These are phyloP conservation scores for Elysia crispata DNA, from an alignment of 2,888 invertebrate species.

Conservation along the genomic window DNA sequence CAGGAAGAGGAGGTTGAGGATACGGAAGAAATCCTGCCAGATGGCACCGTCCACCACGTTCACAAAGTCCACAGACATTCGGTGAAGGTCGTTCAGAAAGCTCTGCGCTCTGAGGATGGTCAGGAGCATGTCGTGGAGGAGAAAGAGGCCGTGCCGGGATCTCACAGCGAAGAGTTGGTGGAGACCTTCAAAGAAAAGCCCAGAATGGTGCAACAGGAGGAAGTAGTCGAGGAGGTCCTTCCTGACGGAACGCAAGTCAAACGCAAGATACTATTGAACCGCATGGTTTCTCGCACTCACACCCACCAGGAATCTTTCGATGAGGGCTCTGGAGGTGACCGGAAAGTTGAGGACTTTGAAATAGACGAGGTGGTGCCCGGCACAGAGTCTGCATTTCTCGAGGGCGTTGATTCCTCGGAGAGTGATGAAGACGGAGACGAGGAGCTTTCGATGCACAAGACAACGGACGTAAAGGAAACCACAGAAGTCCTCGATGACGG, in stretches of 20 bases:
- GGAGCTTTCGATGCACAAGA: conserved; percentile 57
- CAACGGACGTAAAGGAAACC: conserved; percentile 55
- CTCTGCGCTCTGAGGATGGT: conserved; percentile 58
- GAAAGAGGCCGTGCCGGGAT: conserved; percentile 59
- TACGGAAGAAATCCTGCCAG: conserved; percentile 66
- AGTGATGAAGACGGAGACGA: conserved; percentile 55
- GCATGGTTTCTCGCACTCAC: conserved; percentile 69
- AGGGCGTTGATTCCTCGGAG: conserved; percentile 34
- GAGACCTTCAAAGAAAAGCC: conserved; percentile 65
- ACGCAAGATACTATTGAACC: conserved; percentile 66
- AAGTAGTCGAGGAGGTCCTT: conserved; percentile 65
- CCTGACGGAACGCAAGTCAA: conserved; percentile 70
- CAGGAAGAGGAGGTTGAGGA: conserved; percentile 63
- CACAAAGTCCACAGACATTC: conserved; percentile 62
- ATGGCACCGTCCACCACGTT: conserved; percentile 68
- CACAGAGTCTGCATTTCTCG: conserved; percentile 67
- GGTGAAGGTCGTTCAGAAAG: conserved; percentile 59
- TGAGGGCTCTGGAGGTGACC: conserved; percentile 50
- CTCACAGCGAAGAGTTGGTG: conserved; percentile 51
- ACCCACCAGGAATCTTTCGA: conserved; percentile 66
- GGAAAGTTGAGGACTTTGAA: conserved; percentile 62
- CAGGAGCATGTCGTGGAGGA: conserved; percentile 63
- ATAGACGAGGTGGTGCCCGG: conserved; percentile 70
- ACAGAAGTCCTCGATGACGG: conserved; percentile 54
- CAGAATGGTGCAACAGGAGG: conserved; percentile 58